Conservation (phyloP, 2,888 invertebrate genomes). For the Gisinianus flammeolus region DNA sequence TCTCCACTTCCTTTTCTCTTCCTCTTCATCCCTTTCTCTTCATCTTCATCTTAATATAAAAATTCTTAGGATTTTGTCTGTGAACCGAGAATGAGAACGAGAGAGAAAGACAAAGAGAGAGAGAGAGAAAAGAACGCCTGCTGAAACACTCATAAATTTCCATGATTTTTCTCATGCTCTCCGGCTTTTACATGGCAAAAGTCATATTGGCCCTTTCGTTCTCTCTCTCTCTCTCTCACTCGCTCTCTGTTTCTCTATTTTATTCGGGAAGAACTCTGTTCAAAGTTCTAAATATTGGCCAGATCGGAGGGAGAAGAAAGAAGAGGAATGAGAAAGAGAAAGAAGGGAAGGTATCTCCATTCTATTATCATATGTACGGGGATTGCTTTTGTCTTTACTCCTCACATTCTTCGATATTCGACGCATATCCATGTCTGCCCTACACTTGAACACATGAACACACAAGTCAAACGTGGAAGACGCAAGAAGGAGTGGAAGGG, state of each 20-base stretch:
- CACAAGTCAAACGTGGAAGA: no score
- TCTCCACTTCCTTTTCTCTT: slow-evolving; percentile 2
- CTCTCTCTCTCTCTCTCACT: slow-evolving; percentile 2
- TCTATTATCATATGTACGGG: neutral
- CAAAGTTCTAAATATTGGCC: slow-evolving; percentile 19
- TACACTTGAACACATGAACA: neutral
- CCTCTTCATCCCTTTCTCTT: slow-evolving; percentile 12
- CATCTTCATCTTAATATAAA: slow-evolving; percentile 49
- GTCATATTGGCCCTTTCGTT: slow-evolving; percentile 29
- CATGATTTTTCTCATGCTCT: slow-evolving; percentile 42
- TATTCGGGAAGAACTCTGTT: slow-evolving; percentile 1
- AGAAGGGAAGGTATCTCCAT: neutral
- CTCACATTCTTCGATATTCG: neutral
- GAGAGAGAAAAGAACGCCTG: slow-evolving; percentile 31
- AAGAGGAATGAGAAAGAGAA: neutral
- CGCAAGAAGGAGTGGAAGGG: neutral
- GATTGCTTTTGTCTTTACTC: neutral
- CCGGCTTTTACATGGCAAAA: slow-evolving; percentile 9
- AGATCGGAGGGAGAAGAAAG: slow-evolving; percentile 30
- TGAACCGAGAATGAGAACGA: slow-evolving; percentile 1
- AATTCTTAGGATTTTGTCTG: slow-evolving; percentile 47
- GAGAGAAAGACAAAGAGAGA: slow-evolving; percentile 8
- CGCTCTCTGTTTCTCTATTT: neutral
- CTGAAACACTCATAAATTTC: slow-evolving; percentile 45
- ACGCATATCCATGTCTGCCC: neutral